These are phyloP conservation scores for Xestia ashworthii DNA, from an alignment of 2,888 invertebrate species.

Conservation along the genomic window DNA sequence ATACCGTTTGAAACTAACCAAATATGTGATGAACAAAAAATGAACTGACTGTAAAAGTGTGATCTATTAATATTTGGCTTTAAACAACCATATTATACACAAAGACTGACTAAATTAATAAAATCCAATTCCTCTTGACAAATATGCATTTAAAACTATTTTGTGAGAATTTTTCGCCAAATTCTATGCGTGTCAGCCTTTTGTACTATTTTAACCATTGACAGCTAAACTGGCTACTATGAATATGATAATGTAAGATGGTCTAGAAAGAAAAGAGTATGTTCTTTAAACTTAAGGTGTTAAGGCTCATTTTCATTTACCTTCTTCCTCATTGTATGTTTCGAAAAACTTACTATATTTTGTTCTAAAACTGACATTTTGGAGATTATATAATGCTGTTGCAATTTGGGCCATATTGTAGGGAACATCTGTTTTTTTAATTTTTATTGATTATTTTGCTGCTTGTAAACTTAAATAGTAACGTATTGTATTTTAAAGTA, in stretches of 20 bases:
- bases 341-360: neutral
- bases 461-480: neutral
- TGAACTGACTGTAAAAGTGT: conserved; percentile 25
- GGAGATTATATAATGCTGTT: neutral
- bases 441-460: neutral
- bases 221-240: neutral
- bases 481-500: neutral
- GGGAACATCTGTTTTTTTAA: neutral
- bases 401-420: conserved; percentile 2
- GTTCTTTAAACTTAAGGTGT: neutral
- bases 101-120: conserved; percentile 64
- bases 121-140: conserved; percentile 18
- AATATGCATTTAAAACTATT: conserved; percentile 47
- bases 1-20: neutral
- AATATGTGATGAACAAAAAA: neutral
- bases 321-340: neutral
- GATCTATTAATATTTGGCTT: conserved; percentile 61
- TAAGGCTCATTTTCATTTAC: conserved; percentile 22
- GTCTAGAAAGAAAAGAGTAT: neutral
- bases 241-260: neutral
- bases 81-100: conserved; percentile 41
- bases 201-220: conserved; percentile 7
- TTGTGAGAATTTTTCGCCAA: conserved; percentile 17
- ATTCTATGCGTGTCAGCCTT: neutral
- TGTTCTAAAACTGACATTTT: too few relatives aligned